A percentile compares a stretch with the other conserved stretches of the same genome.
phyloP scores from a whole-genome alignment of 1,140 invertebrate species.

The Tetramorium simillimum region DNA sequence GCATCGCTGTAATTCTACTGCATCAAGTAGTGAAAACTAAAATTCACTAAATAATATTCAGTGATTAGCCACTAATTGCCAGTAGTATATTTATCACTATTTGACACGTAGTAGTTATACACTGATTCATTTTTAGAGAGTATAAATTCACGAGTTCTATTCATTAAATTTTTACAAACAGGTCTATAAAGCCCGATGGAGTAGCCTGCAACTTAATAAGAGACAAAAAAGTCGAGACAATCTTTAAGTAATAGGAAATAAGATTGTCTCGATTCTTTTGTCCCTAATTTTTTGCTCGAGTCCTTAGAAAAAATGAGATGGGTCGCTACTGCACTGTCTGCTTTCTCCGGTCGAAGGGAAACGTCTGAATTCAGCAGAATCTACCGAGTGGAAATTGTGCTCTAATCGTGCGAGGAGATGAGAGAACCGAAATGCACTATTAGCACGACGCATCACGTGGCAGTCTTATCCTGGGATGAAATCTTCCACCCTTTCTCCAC shows the following conservation, averaged over 20 bases:
- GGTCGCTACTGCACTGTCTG: neutral
- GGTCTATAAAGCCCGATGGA: neutral
- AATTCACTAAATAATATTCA: too few species aligned
- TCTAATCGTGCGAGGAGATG: slow-evolving; percentile 12
- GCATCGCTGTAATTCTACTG: too few species aligned
- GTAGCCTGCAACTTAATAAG: neutral
- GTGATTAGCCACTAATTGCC: too few species aligned
- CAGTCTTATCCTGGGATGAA: slow-evolving; percentile 61
- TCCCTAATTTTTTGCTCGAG: neutral
- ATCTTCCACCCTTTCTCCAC: slow-evolving; percentile 46
- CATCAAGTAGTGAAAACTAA: too few species aligned
- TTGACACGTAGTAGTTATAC: too few species aligned
- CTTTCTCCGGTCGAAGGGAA: neutral
- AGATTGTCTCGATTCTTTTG: neutral
- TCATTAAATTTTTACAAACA: neutral
- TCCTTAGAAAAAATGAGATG: neutral
- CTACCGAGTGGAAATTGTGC: slow-evolving; percentile 11
- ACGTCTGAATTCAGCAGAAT: slow-evolving; percentile 30
- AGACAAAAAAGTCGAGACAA: too few species aligned
- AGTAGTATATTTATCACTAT: too few species aligned
- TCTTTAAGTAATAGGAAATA: neutral
- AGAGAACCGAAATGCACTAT: slow-evolving; percentile 59
- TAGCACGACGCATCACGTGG: slow-evolving; percentile 70
- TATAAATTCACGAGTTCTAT: neutral
- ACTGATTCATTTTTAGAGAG: too few species aligned